These are phyloP conservation scores for Crotalus tigris DNA, from an alignment of 2,113 vertebrate species.

Conservation along the genomic window DNA sequence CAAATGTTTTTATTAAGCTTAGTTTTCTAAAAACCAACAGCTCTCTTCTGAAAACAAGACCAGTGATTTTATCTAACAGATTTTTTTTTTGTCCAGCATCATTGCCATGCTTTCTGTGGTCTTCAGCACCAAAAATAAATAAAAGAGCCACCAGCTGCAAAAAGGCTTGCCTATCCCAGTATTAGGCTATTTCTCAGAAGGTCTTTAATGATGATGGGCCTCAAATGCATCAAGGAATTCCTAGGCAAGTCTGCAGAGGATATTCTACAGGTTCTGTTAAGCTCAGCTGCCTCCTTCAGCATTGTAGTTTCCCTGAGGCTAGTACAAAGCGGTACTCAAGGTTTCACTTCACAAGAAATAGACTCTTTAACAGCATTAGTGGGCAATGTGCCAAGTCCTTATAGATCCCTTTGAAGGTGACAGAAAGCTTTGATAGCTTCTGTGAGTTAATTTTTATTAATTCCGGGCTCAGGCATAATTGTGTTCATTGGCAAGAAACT, in stretches of 20 bases:
- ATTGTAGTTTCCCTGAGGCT: constrained; percentile 4
- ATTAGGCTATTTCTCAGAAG: neutral
- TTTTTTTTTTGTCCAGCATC: neutral
- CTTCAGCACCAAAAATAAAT: neutral
- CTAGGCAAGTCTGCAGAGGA: neutral
- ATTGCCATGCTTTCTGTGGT: neutral
- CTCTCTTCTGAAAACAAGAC: neutral
- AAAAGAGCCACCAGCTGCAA: neutral
- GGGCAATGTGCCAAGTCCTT: neutral
- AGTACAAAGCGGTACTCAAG: neutral
- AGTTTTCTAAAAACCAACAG: neutral
- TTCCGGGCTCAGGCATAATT: constrained; percentile 29
- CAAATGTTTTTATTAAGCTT: neutral
- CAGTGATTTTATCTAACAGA: neutral
- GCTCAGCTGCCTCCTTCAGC: constrained; percentile 1
- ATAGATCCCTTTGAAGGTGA: constrained; percentile 12
- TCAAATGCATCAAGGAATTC: neutral
- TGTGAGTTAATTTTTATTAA: constrained; percentile 6
- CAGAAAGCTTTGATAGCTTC: neutral
- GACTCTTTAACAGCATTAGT: constrained; percentile 9
- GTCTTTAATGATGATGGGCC: neutral
- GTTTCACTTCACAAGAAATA: constrained; percentile 10
- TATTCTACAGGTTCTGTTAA: neutral
- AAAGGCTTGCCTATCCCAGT: neutral
- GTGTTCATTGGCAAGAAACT: constrained; percentile 19